These are phyloP conservation scores for Neosilurus mollespiculum DNA, from an alignment of 2,797 vertebrate genomes.

Conservation along the genomic window DNA sequence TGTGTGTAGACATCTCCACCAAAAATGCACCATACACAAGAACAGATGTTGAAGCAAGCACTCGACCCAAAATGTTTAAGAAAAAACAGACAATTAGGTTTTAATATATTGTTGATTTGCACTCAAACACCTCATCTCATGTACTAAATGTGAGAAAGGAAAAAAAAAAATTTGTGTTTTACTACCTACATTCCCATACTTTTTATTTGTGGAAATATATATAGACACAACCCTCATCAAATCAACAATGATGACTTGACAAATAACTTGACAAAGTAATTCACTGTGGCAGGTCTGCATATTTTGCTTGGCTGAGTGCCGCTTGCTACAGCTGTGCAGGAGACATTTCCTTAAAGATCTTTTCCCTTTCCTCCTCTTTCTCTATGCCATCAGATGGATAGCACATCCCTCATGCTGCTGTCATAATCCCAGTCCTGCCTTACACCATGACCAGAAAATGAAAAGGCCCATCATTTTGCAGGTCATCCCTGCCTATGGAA, in stretches of 20 bases:
- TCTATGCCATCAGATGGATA: conserved; percentile 48
- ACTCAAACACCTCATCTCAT: conserved; percentile 21
- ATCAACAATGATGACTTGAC: conserved; percentile 39
- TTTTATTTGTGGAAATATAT: neutral
- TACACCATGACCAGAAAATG: conserved; percentile 48
- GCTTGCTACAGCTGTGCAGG: conserved; percentile 58
- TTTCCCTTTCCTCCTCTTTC: conserved; percentile 63
- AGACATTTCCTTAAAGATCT: conserved; percentile 65
- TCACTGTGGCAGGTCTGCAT: conserved; percentile 54
- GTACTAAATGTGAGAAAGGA: conserved; percentile 19
- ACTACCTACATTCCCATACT: too few relatives aligned
- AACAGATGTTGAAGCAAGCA: conserved; percentile 47
- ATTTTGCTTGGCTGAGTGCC: conserved; percentile 53
- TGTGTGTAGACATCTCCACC: conserved; percentile 23
- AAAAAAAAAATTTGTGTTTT: neutral
- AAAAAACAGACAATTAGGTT: conserved; percentile 25
- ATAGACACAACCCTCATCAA: conserved; percentile 16
- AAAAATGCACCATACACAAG: conserved; percentile 50
- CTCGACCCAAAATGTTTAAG: conserved; percentile 19
- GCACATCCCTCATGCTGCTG: conserved; percentile 32
- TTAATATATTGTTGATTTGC: conserved; percentile 16
- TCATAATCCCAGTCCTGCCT: conserved; percentile 29
- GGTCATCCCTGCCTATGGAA: conserved; percentile 37
- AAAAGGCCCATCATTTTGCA: conserved; percentile 46
- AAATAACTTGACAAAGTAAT: conserved; percentile 51